phyloP scores from a whole-genome alignment of 2,113 vertebrate genomes.

The Zonotrichia leucophrys region DNA sequence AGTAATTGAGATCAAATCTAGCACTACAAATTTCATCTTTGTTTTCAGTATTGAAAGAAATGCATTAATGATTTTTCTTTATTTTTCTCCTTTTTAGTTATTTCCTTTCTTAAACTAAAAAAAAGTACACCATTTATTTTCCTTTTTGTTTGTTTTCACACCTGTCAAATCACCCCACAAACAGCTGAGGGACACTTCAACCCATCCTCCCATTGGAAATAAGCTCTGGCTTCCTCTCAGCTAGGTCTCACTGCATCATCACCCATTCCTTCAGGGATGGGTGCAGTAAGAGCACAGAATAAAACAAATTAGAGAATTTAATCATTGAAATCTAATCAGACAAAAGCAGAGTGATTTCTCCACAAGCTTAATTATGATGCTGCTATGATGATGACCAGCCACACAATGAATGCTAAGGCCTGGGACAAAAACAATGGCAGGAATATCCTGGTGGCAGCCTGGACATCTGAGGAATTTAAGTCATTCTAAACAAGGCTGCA shows the following conservation, averaged over 20 bases:
- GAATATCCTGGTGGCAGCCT: background rate
- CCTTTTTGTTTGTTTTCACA: background rate
- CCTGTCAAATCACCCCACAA: background rate
- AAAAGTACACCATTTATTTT: background rate
- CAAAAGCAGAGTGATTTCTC: background rate
- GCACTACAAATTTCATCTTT: background rate
- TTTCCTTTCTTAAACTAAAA: background rate
- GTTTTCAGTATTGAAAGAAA: background rate
- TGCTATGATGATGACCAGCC: background rate
- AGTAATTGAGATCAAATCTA: background rate
- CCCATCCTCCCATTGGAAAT: background rate
- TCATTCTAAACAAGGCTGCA: background rate
- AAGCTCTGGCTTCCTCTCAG: background rate
- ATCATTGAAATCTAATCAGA: background rate
- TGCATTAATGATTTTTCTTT: accelerated
- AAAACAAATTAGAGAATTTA: background rate
- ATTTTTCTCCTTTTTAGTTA: background rate
- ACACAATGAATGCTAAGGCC: background rate
- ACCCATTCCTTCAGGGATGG: background rate
- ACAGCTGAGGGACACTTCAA: background rate
- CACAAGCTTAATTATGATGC: background rate
- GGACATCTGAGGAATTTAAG: background rate
- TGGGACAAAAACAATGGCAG: background rate
- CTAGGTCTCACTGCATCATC: background rate
- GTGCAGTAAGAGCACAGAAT: background rate